Conservation (phyloP, 2,888 invertebrate species). For the Aphelenchoides bicaudatus region DNA sequence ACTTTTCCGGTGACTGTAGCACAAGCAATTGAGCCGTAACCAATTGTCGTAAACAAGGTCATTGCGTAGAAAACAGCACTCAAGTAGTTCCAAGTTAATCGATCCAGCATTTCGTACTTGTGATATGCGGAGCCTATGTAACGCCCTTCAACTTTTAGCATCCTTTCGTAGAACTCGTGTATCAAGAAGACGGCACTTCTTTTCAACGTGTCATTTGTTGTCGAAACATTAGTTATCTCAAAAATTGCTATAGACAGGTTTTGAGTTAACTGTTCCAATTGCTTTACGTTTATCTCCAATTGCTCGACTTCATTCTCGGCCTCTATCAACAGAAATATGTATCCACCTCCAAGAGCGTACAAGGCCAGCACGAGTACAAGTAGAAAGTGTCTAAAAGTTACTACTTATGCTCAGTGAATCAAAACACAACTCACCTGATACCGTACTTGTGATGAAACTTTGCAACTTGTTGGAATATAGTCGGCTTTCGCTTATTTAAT, state of each 20-base stretch:
- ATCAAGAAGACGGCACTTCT: constrained; percentile 29
- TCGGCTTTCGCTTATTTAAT: constrained; percentile 17
- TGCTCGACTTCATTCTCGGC: constrained; percentile 22
- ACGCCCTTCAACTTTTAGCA: constrained; percentile 38
- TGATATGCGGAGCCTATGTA: constrained; percentile 38
- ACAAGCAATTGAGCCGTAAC: constrained; percentile 40
- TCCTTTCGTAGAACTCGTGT: constrained; percentile 29
- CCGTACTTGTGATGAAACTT: constrained; percentile 36
- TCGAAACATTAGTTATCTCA: constrained; percentile 22
- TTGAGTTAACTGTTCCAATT: constrained; percentile 23
- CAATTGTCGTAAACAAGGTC: constrained; percentile 41
- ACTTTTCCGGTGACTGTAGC: constrained; percentile 33
- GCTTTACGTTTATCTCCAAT: constrained; percentile 20
- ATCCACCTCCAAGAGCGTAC: constrained; percentile 34
- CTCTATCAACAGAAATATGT: constrained; percentile 36
- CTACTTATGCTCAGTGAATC: too few species aligned
- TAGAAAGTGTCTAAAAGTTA: constrained; percentile 37
- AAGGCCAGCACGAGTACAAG: constrained; percentile 30
- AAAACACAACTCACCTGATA: too few species aligned
- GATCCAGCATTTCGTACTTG: constrained; percentile 35
- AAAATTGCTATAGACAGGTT: constrained; percentile 25
- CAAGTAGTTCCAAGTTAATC: constrained; percentile 31
- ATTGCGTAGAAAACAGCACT: constrained; percentile 42
- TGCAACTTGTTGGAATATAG: constrained; percentile 27
- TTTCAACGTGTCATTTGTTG: constrained; percentile 2